Conservation (phyloP, 2,113 vertebrate species). For the Microtus ochrogaster region DNA sequence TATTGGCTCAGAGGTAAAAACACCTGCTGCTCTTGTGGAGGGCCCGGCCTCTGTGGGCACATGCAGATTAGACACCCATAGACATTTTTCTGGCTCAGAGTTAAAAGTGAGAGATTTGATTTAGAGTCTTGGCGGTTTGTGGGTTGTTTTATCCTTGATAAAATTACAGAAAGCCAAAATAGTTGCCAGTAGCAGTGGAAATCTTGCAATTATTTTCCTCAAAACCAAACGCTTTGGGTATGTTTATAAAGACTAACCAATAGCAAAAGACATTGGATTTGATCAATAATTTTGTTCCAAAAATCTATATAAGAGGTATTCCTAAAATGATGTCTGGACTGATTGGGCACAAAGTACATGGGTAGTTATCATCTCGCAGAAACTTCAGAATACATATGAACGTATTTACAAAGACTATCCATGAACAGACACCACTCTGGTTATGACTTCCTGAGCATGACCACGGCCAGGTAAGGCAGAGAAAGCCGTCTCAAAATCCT, state of each 20-base stretch:
- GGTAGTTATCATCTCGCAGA: background rate
- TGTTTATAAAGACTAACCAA: slow-evolving; percentile 33
- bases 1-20: background rate
- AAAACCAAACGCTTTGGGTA: slow-evolving; percentile 35
- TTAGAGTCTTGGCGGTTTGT: background rate
- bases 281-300: background rate
- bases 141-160: background rate
- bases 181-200: slow-evolving; percentile 28
- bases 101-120: background rate
- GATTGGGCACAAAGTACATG: background rate
- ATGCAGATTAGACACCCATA: background rate
- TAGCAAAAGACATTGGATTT: background rate
- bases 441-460: background rate
- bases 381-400: background rate
- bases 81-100: background rate
- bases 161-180: slow-evolving; percentile 22
- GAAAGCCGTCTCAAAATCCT: slow-evolving; percentile 71
- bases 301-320: slow-evolving; percentile 3
- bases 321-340: background rate
- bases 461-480: slow-evolving; percentile 40
- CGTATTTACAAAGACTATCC: background rate
- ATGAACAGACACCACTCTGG: slow-evolving; percentile 14
- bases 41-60: background rate
- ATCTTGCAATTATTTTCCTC: background rate
- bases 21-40: background rate